Evolutionary conservation across 2,113 vertebrate genomes (phyloP), one percentile per base, ranked within the genome.

Genomic region (Caretta caretta): DNA sequence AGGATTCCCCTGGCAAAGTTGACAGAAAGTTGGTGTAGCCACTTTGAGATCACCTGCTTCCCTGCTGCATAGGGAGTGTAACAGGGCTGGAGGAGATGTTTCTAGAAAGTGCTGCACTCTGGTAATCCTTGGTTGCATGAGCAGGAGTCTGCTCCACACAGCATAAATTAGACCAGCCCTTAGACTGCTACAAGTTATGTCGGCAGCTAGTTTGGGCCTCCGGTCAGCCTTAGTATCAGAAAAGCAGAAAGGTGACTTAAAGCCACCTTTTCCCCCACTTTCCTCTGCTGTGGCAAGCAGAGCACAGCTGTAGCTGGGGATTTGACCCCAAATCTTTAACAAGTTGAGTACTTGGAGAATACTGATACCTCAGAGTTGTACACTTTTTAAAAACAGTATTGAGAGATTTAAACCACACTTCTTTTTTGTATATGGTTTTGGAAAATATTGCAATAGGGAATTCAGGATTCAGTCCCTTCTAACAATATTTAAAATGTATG

Each of bases 281-380:
- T 48, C 38, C 42, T 78, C 54, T 20, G n/a, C 87, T 76, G 42
- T 48, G 46, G 51, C 76, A 54, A 2, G 19, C 19, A 10, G 48
- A 50, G 1, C 3, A 7, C 49, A 57, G n/a, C 24, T 48, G 3
- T 1, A 0, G 29, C 1, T 1, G 9, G 65, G 10, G 0, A 0
- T 6, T 22, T 42, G 13, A 31, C 51, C 80, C 75, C 38, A 54
- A 49, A 25, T 53, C 3, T 11, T 1, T 49, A 27, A 46, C 8
- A 20, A 12, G 17, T 54, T 51, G 6, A 54, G 80, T 89, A 85
- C 57, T 83, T 89, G 84, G 75, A 84, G 11, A 62, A 10, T 90
- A 19, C 35, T 53, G 46, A 3, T 48, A 48, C 29, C 24, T 80
- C 20, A n/a, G 48, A 38, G n/a, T 78, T 78, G 24, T 78, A 89